Evolutionary conservation across 92 coral and sea anemone genomes (phyloP).

Genomic region (Actinernus sp.): DNA sequence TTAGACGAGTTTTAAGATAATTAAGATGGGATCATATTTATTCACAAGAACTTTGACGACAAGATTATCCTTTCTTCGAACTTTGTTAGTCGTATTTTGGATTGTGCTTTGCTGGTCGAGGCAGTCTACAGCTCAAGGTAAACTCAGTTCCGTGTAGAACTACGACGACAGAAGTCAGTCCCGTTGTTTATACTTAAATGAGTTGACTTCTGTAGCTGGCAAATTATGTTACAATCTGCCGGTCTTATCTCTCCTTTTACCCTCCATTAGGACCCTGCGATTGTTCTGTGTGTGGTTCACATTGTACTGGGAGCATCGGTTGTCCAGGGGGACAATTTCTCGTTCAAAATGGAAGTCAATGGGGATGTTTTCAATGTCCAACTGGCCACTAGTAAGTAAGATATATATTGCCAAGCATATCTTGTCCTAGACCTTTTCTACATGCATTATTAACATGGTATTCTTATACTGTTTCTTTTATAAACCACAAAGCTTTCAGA

Average conservation of each 20-base stretch:
- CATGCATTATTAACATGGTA: too few relatives aligned
- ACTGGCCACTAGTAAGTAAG: constrained; percentile 91
- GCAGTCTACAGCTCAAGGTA: constrained; percentile 43
- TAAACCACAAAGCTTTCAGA: background rate
- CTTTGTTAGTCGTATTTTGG: background rate
- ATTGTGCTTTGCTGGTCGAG: constrained; percentile 51
- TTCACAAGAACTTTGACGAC: constrained; percentile 9
- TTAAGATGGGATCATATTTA: constrained; percentile 23
- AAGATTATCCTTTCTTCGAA: constrained; percentile 1
- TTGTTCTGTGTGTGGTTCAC: constrained; percentile 89
- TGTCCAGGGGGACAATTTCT: constrained; percentile 88
- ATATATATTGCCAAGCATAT: background rate
- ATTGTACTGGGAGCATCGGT: constrained; percentile 77
- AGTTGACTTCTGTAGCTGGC: too few relatives aligned
- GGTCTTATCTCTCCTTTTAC: background rate
- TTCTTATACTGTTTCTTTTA: too few relatives aligned
- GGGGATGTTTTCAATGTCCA: constrained; percentile 91
- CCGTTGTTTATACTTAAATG: too few relatives aligned
- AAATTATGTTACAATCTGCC: too few relatives aligned
- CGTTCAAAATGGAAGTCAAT: constrained; percentile 61
- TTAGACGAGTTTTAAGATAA: background rate
- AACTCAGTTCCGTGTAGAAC: too few relatives aligned
- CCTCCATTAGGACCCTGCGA: constrained; percentile 77
- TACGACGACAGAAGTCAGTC: too few relatives aligned
- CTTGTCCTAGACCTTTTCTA: too few relatives aligned